These are phyloP conservation scores for Ophiothrix spiculata DNA, from an alignment of 35 echinoderm and acorn worm genomes.

Conservation along the genomic window DNA sequence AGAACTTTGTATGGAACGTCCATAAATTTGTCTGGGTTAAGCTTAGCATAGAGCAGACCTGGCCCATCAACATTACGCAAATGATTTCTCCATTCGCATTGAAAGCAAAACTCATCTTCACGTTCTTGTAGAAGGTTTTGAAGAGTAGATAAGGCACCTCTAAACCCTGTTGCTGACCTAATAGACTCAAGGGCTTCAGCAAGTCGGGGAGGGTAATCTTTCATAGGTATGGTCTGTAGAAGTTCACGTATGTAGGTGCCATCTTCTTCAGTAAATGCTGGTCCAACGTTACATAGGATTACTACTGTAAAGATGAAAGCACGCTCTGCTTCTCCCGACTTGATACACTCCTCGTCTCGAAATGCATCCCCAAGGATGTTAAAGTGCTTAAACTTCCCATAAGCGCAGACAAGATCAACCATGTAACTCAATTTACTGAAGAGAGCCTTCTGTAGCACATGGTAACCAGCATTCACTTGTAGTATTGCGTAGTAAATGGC, in stretches of 20 bases:
- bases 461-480: not conserved
- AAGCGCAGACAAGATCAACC: constrained; percentile 28
- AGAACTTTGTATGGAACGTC: not conserved
- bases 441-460: not conserved
- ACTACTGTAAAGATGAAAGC: constrained; percentile 31
- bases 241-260: not conserved
- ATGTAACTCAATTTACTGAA: constrained; percentile 9
- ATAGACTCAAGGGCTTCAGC: not conserved
- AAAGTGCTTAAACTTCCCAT: not conserved
- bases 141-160: not conserved
- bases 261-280: not conserved
- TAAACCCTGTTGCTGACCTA: not conserved
- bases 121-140: not conserved
- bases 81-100: not conserved
- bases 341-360: constrained; percentile 3
- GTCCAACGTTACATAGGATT: constrained; percentile 45
- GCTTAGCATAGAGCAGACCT: not conserved
- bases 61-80: not conserved
- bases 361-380: constrained; percentile 51
- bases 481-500: constrained; percentile 15
- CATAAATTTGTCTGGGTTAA: not conserved
- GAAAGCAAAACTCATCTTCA: not conserved
- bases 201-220: constrained; percentile 7
- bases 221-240: not conserved
- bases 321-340: constrained; percentile 50